A percentile compares a stretch with the other conserved stretches of the same genome.
These are phyloP conservation scores for Calliphora vicina DNA, from an alignment of 1,140 invertebrate genomes.

Conservation along the genomic window DNA sequence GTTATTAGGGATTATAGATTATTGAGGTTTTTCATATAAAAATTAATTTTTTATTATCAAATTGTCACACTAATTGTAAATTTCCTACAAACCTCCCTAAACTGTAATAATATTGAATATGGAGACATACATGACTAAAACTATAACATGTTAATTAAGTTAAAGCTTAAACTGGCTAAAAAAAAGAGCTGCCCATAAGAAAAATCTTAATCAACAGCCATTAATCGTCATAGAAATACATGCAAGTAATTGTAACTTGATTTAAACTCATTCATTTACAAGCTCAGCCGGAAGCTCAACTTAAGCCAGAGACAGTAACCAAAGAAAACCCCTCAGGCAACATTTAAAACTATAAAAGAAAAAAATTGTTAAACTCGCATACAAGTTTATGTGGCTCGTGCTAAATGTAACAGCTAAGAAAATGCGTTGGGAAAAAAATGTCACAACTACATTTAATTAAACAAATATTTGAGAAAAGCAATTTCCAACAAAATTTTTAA, in stretches of 20 bases:
- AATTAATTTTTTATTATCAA: too few species aligned
- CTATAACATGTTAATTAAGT: conserved; percentile 28
- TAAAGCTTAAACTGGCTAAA: conserved; percentile 1
- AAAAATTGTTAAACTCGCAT: neutral
- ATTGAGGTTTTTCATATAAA: too few species aligned
- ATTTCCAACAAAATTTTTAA: neutral
- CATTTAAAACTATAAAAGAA: neutral
- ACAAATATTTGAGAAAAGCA: neutral
- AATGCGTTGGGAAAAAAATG: conserved; percentile 11
- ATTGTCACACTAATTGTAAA: too few species aligned
- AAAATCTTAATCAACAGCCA: conserved; percentile 16
- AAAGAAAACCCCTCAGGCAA: neutral
- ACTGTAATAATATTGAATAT: too few species aligned
- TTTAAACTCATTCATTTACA: conserved; percentile 5
- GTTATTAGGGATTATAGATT: too few species aligned
- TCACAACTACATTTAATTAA: conserved; percentile 24
- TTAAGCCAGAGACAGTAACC: neutral
- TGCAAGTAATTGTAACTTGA: conserved; percentile 1
- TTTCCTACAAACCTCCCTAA: too few species aligned
- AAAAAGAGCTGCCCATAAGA: neutral
- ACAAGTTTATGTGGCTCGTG: conserved; percentile 18
- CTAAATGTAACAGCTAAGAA: neutral
- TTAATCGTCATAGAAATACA: conserved; percentile 23
- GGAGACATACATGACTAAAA: neutral
- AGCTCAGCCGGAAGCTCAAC: neutral